These are phyloP conservation scores for Horisme vitalbata DNA, from an alignment of 2,888 invertebrate genomes.

Conservation along the genomic window DNA sequence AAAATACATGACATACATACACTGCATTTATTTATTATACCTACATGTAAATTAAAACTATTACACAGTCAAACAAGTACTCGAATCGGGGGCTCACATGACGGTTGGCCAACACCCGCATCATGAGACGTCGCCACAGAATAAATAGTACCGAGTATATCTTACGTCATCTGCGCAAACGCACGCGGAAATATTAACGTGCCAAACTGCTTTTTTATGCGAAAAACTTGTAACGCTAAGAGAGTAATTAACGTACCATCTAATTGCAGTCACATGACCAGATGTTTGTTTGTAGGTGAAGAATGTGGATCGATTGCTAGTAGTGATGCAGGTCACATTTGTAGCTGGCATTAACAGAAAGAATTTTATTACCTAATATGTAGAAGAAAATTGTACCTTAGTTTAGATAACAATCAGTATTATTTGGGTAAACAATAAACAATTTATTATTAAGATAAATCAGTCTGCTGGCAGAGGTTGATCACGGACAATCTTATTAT, in stretches of 20 bases:
- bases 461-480: too few species aligned
- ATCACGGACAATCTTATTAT: too few species aligned
- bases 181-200: conserved; percentile 51
- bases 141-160: conserved; percentile 1
- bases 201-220: conserved; percentile 40
- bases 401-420: too few species aligned
- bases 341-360: background rate
- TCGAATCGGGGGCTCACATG: conserved; percentile 35
- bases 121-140: conserved; percentile 40
- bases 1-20: conserved; percentile 19
- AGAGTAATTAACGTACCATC: conserved; percentile 23
- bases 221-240: conserved; percentile 34
- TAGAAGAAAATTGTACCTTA: too few species aligned
- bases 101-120: conserved; percentile 46
- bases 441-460: too few species aligned
- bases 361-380: too few species aligned
- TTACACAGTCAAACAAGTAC: conserved; percentile 28
- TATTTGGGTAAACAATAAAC: too few species aligned
- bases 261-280: conserved; percentile 15
- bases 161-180: conserved; percentile 24
- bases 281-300: conserved; percentile 12
- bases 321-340: conserved; percentile 12
- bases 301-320: conserved; percentile 7
- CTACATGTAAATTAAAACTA: conserved; percentile 35
- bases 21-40: conserved; percentile 27